Evolutionary conservation across 2,888 invertebrate genomes (phyloP), one percentile per base, ranked within the genome.

Genomic region (Cephus rjabovi): DNA sequence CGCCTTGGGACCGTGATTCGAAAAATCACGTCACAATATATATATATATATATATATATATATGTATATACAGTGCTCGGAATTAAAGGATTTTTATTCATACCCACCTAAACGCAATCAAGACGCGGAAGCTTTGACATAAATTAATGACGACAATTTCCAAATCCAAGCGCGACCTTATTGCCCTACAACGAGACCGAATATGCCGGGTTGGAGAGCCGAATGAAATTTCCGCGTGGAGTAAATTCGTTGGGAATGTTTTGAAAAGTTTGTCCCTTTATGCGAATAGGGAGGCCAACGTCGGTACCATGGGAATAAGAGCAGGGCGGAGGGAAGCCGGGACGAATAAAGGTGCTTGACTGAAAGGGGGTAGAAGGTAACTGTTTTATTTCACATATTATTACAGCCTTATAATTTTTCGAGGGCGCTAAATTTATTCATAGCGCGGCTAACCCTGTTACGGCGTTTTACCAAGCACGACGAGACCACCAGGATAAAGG

Each of bases 381-480:
- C 80, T 77, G 74, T 77, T 81, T 78, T 77, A 77, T 80, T 83
- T 78, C 84, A 83, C 81, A 83, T 83, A 83, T 85, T 85, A 86
- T 87, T 83, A 80, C 81, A 81, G 79, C 81, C 84, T 81, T 86
- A 85, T 89, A 89, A 90, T 89, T 86, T 89, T 86, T 87, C 87
- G 86, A 83, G 83, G 85, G 84, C 81, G 83, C 83, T 83, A 90
- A 91, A 90, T 91, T 90, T 90, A 90, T 91, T 90, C 90, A 91
- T 90, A 89, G 89, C 87, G 84, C 80, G 84, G 86, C 84, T 90
- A 90, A 91, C 88, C 87, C 86, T 87, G 89, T 90, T 91, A 89
- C 86, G 86, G 86, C 83, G 86, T 86, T 90, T 88, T 88, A 87
- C 88, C 84, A 83, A 87, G 84, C 85, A 31, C 12, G 31, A 31